phyloP scores from a whole-genome alignment of 1,140 invertebrate genomes.

The Trichonephila clavipes region DNA sequence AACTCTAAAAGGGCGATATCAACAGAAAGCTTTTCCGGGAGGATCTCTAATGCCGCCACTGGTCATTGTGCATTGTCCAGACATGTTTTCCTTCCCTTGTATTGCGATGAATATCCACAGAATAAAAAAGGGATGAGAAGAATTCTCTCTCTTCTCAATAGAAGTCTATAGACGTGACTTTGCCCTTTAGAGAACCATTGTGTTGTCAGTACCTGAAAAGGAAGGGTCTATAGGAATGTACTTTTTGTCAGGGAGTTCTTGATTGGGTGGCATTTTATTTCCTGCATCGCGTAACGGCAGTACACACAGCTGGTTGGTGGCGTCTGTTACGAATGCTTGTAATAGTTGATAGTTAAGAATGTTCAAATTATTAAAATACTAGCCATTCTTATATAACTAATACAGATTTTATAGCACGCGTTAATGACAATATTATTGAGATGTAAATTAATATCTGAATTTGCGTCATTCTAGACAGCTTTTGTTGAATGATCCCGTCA shows the following conservation, averaged over 20 bases:
- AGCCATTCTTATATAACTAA: too few relatives aligned
- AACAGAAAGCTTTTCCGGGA: conserved; percentile 6
- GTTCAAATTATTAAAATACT: too few relatives aligned
- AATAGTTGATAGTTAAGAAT: too few relatives aligned
- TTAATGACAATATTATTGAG: too few relatives aligned
- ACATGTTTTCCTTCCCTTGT: conserved; percentile 36
- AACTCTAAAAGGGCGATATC: conserved; percentile 19
- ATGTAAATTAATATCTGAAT: too few relatives aligned
- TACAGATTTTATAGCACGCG: too few relatives aligned
- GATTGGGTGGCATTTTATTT: background rate
- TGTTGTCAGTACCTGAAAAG: background rate
- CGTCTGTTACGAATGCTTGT: too few relatives aligned
- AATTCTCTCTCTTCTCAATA: conserved; percentile 16
- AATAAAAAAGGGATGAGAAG: conserved; percentile 3
- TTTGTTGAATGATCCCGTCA: too few relatives aligned
- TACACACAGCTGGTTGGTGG: background rate
- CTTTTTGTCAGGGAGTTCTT: background rate
- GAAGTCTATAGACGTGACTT: conserved; percentile 15
- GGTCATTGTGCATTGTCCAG: conserved; percentile 35
- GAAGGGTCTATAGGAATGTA: too few relatives aligned
- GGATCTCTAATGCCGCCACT: background rate
- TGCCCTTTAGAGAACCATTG: background rate
- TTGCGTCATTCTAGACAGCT: too few relatives aligned
- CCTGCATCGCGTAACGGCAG: background rate
- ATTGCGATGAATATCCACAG: background rate